phyloP scores from a whole-genome alignment of 2,797 vertebrate species.

The Pelobates cultripes region DNA sequence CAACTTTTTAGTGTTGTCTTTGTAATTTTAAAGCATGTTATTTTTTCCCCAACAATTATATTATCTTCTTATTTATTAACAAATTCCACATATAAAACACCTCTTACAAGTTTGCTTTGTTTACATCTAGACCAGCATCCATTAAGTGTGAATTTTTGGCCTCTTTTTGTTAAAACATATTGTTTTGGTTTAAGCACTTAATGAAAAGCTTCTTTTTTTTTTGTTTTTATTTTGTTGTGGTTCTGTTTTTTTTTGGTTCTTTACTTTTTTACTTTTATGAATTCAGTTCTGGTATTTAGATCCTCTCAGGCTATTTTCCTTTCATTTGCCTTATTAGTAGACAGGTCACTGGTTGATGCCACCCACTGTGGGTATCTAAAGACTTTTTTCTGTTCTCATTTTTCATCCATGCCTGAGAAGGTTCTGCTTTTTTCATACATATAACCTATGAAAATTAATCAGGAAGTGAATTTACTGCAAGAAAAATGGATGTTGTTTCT shows the following conservation, averaged over 20 bases:
- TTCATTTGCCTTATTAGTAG: constrained; percentile 72
- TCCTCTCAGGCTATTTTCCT: constrained; percentile 67
- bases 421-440: constrained; percentile 62
- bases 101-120: constrained; percentile 53
- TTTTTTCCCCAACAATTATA: constrained; percentile 35
- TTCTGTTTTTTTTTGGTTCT: background rate
- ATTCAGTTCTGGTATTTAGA: constrained; percentile 62
- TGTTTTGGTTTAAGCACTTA: constrained; percentile 58
- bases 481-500: constrained; percentile 38
- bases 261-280: constrained; percentile 54
- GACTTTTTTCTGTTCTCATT: constrained; percentile 64
- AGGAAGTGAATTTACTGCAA: constrained; percentile 54
- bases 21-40: too few relatives aligned
- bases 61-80: constrained; percentile 41
- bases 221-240: too few relatives aligned
- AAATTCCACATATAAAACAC: constrained; percentile 54
- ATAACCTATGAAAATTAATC: constrained; percentile 61
- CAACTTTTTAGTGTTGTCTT: too few relatives aligned
- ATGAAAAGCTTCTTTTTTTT: constrained; percentile 51
- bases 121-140: constrained; percentile 57
- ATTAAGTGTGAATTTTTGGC: constrained; percentile 58
- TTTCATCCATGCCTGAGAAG: constrained; percentile 62
- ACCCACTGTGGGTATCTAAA: constrained; percentile 70
- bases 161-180: constrained; percentile 60
- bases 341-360: constrained; percentile 68